Base-by-base conservation (phyloP, 2,113 vertebrate species). In the Tympanuchus pallidicinctus region DNA sequence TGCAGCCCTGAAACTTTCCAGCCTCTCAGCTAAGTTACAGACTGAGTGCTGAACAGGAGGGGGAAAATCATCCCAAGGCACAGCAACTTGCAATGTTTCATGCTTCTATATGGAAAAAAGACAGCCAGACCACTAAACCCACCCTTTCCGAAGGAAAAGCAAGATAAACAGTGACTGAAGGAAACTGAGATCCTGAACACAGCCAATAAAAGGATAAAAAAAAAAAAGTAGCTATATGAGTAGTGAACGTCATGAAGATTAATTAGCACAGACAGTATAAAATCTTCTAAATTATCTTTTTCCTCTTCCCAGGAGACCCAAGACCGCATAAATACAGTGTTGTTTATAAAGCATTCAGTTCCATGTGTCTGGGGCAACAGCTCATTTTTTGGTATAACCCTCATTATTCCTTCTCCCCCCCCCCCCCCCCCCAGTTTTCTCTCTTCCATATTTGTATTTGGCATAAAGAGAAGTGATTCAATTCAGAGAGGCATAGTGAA, bases 11-110 rank as follows among this genome's bases (percentile, higher is more conserved):
- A 25, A 84, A 57, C 54, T 36, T 92, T 77, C 70, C 34, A 36
- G 36, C 9, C 20, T 40, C 70, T 40, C 36, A 10, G 48, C 1
- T 6, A 43, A 0, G 1, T 17, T 66, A 36, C 42, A 32, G 32
- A 75, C 45, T 12, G 17, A n/a, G 32, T 47, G 59, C 47, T 28
- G 30, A 83, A 59, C n/a, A 34, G 21, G 22, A 92, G n/a, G 2
- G 19, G 9, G 22, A 72, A 77, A 22, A 82, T 22, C 21, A 22
- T 1, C 0, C 38, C 5, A 16, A 57, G 30, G 43, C 57, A 38
- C 15, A 47, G 8, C 24, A 50, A 43, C 38, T 16, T 40, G 38
- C 5, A 25, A 32, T 3, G 27, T 40, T 92, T 60, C 59, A 80
- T 30, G 27, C 64, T 60, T 75, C 1, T 30, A 38, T 25, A 15